A percentile compares a stretch with the other conserved stretches of the same genome.
phyloP scores from a whole-genome alignment of 2,888 invertebrate species.

The Neoitamus cyanurus region DNA sequence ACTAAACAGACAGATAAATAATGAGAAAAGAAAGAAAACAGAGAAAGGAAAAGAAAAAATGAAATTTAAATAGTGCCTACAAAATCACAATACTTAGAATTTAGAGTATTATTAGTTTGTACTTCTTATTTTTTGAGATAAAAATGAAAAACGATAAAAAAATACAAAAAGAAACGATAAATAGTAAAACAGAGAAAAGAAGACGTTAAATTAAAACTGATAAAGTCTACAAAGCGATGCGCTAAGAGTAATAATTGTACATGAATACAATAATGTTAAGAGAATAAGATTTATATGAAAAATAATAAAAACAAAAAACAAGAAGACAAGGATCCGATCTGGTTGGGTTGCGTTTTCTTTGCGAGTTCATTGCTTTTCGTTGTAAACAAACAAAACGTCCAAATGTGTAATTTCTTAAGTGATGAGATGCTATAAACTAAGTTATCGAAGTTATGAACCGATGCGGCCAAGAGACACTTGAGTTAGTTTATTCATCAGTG shows the following conservation, averaged over 20 bases:
- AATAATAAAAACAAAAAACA: not conserved
- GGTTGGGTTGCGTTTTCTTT: slow-evolving; percentile 14
- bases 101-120: slow-evolving; percentile 60
- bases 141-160: slow-evolving; percentile 44
- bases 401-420: slow-evolving; percentile 19
- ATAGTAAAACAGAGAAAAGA: slow-evolving; percentile 16
- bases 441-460: slow-evolving; percentile 5
- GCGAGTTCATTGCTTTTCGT: not conserved
- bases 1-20: not conserved
- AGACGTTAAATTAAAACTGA: slow-evolving; percentile 13
- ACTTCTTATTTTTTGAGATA: slow-evolving; percentile 51
- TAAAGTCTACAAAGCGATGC: slow-evolving; percentile 34
- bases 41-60: slow-evolving; percentile 39
- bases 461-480: slow-evolving; percentile 33
- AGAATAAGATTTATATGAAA: slow-evolving; percentile 34
- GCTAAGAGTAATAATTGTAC: slow-evolving; percentile 30
- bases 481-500: slow-evolving; percentile 8
- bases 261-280: slow-evolving; percentile 37
- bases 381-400: slow-evolving; percentile 2
- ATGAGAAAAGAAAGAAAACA: not conserved
- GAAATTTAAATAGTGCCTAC: slow-evolving; percentile 64
- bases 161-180: slow-evolving; percentile 33
- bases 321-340: not conserved
- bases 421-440: slow-evolving; percentile 17
- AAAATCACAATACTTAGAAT: slow-evolving; percentile 68